phyloP scores from a whole-genome alignment of 2,797 vertebrate species.

The Chromobotia macracanthus region DNA sequence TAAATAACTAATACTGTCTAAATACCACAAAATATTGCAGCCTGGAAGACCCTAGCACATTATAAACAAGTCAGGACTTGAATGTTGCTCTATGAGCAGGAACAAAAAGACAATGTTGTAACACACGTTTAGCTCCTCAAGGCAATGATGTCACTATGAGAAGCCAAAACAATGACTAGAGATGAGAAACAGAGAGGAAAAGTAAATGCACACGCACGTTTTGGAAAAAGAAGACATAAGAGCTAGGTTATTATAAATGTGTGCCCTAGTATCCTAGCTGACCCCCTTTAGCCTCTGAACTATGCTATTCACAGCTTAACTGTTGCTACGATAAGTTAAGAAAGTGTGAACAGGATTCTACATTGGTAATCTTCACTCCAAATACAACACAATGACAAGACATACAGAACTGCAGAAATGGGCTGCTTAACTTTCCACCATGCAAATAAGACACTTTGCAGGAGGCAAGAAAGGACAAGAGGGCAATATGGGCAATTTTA shows the following conservation, averaged over 20 bases:
- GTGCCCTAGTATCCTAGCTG: neutral
- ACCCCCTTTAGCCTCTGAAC: neutral
- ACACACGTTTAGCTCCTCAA: neutral
- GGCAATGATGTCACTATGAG: conserved; percentile 14
- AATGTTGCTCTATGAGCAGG: neutral
- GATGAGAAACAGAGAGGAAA: neutral
- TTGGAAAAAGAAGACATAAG: no score
- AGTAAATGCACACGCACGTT: neutral
- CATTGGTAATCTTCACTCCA: conserved; percentile 5
- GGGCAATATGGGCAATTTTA: no score
- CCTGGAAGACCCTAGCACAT: conserved; percentile 2
- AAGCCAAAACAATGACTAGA: conserved; percentile 11
- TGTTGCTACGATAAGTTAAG: neutral
- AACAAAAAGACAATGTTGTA: conserved; percentile 14
- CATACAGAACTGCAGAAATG: conserved; percentile 18
- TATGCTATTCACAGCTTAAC: neutral
- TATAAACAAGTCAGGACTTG: conserved; percentile 42
- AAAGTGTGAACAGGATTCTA: conserved; percentile 29
- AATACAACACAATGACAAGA: neutral
- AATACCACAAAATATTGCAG: neutral
- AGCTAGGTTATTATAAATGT: neutral
- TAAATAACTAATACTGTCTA: no score
- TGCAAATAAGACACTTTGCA: no score
- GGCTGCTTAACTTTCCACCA: neutral
- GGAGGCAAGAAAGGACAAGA: neutral